phyloP scores from a whole-genome alignment of 2,888 invertebrate species.

The Ophioninae sp. region DNA sequence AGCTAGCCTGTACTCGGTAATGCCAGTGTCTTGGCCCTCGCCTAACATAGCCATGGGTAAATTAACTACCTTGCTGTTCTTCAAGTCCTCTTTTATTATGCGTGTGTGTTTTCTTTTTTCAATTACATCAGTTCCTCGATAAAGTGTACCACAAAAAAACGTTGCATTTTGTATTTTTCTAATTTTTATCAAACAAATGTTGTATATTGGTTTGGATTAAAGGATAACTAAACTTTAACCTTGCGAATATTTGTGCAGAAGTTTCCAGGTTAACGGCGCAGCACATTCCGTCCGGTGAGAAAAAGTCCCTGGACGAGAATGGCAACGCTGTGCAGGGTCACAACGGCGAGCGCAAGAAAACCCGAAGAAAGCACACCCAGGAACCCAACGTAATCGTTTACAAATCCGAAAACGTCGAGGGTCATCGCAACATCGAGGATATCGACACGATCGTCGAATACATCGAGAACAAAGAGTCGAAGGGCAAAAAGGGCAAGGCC shows the following conservation, averaged over 20 bases:
- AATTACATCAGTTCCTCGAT: neutral
- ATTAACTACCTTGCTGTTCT: constrained; percentile 10
- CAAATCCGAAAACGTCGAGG: constrained; percentile 85
- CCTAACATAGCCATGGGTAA: constrained; percentile 78
- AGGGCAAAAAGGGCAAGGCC: constrained; percentile 78
- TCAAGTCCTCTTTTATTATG: neutral
- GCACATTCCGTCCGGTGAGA: constrained; percentile 76
- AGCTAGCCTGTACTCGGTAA: constrained; percentile 73
- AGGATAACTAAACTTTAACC: neutral
- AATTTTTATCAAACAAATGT: neutral
- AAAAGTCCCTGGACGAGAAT: constrained; percentile 90
- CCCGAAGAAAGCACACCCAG: constrained; percentile 76
- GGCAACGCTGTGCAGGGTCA: constrained; percentile 87
- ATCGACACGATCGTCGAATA: constrained; percentile 90
- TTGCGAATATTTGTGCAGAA: constrained; percentile 59
- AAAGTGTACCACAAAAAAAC: neutral
- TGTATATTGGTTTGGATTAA: neutral
- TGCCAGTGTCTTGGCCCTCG: constrained; percentile 75
- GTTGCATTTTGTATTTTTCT: neutral
- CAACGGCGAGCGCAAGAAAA: constrained; percentile 76
- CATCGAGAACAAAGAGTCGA: constrained; percentile 85
- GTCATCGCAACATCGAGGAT: constrained; percentile 90
- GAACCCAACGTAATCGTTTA: constrained; percentile 79
- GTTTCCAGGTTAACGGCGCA: constrained; percentile 72
- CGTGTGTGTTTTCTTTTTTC: neutral